Evolutionary conservation across 2,113 vertebrate species (phyloP), one percentile per base, ranked within the genome.

Genomic region (Tretioscincus oriximinensis): DNA sequence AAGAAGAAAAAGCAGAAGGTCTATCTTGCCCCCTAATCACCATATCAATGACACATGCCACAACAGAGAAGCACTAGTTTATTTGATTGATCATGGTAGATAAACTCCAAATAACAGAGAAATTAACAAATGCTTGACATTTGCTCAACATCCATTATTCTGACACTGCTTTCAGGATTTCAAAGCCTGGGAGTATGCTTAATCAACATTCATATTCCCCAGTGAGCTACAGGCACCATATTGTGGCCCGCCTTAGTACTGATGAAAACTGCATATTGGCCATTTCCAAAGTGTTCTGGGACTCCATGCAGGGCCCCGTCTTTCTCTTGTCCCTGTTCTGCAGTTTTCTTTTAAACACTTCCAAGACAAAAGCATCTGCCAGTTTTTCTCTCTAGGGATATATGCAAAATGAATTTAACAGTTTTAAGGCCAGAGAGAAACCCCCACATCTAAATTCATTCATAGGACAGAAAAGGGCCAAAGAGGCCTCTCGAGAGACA

Each of bases 81-180:
- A 96, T 95, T 96, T 96, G 95, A 96, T 96, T 96, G 96, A 96
- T 96, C 96, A 96, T 96, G 96, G 96, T 98, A 98, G 98, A 99
- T 99, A 99, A 99, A 99, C 97, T 97, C 96, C 97, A 96, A 97
- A 98, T 99, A 98, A 99, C 97, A 97, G 96, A 97, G 97, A 99
- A 99, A 99, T 99, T 99, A 99, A 99, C 98, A 99, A 99, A 99
- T 97, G 98, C 97, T 98, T 99, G 98, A 99, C 97, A 99, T 99
- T 99, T 99, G 98, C 98, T 99, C 97, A 97, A 99, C 98, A 99
- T 99, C 98, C 97, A 99, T 99, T 99, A 99, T 99, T 99, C 97
- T 99, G 98, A 99, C 98, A 99, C 97, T 95, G 97, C 97, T 97
- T 95, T 97, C 95, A 97, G 96, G 96, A 97, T 97, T 97, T 98